Percentiles rank a stretch among this genome's conserved stretches.
These are phyloP conservation scores for Onychorhynchus coronatus DNA, from an alignment of 2,113 vertebrate species.

Conservation along the genomic window DNA sequence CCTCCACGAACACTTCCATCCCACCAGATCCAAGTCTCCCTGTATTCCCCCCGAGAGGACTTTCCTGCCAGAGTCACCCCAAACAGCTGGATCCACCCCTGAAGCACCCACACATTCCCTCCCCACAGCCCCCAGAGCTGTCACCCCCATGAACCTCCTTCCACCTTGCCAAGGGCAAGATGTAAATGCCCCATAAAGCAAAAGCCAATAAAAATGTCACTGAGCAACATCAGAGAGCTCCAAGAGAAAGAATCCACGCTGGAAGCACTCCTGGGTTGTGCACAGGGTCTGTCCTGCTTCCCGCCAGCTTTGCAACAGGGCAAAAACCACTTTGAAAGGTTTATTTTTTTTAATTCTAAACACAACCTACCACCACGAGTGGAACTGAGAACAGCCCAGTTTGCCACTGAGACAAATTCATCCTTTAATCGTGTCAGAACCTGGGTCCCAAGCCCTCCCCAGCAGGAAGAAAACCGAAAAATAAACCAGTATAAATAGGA, in stretches of 20 bases:
- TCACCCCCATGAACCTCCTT: background rate
- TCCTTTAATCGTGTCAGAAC: slow-evolving; percentile 20
- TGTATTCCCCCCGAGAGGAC: background rate
- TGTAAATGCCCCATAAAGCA: rapidly evolving
- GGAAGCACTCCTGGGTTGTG: rapidly evolving
- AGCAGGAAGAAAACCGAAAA: background rate
- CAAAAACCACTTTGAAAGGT: background rate
- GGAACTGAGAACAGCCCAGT: background rate
- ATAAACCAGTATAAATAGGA: slow-evolving; percentile 11
- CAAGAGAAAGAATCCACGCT: background rate
- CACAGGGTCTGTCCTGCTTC: background rate
- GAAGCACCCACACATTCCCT: background rate
- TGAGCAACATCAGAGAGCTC: rapidly evolving
- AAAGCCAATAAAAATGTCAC: background rate
- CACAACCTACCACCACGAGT: rapidly evolving
- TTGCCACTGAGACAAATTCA: background rate
- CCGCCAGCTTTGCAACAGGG: rapidly evolving
- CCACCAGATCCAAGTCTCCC: rapidly evolving
- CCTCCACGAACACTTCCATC: background rate
- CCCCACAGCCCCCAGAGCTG: background rate
- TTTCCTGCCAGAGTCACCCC: background rate
- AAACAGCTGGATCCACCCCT: background rate
- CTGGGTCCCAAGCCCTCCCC: background rate
- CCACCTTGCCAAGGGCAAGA: rapidly evolving
- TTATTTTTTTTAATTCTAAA: background rate